phyloP scores from a whole-genome alignment of 2,888 invertebrate genomes.

The Frankliniella intonsa region DNA sequence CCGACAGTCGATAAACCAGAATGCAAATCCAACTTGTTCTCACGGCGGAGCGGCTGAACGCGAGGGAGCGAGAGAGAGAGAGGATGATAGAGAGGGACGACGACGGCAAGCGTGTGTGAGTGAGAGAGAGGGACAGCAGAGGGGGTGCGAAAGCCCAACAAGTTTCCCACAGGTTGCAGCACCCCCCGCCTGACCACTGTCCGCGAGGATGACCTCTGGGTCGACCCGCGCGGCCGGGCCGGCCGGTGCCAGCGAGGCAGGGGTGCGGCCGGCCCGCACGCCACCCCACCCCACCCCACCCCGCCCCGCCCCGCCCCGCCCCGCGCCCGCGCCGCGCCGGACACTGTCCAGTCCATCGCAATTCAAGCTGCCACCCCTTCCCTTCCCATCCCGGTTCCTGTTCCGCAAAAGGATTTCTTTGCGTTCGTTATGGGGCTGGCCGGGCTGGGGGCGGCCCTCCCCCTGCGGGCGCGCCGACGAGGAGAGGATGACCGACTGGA shows the following conservation, averaged over 20 bases:
- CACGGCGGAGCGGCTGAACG: not conserved
- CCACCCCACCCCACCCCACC: not conserved
- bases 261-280: not conserved
- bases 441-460: not conserved
- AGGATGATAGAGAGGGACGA: not conserved
- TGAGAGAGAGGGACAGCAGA: too few relatives aligned
- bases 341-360: not conserved
- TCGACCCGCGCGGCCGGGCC: too few relatives aligned
- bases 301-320: not conserved
- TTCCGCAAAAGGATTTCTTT: not conserved
- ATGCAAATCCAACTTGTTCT: not conserved
- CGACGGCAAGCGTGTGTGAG: too few relatives aligned
- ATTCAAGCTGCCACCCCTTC: not conserved
- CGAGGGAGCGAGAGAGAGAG: not conserved
- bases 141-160: not conserved
- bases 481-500: constrained; percentile 19
- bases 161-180: constrained; percentile 19
- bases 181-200: not conserved
- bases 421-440: not conserved
- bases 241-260: not conserved
- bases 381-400: not conserved
- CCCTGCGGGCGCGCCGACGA: not conserved
- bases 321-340: not conserved
- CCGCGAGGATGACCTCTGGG: constrained; percentile 13
- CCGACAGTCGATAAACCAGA: not conserved